Evolutionary conservation across 2,888 invertebrate species (phyloP).

Genomic region (Spisula solida): DNA sequence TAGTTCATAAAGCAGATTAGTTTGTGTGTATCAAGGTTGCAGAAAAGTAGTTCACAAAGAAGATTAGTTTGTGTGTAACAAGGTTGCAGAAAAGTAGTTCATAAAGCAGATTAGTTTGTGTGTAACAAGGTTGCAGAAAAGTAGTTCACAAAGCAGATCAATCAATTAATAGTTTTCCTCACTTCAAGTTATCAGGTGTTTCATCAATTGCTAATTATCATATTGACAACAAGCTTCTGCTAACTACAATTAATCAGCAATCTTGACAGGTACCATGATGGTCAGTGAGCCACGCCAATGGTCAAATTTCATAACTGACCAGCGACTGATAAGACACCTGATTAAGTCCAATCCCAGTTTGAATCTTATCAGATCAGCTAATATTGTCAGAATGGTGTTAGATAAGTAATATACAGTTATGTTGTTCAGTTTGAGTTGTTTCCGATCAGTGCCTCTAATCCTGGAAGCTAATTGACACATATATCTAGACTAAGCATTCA

Average conservation of each 20-base stretch:
- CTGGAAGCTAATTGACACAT: not conserved
- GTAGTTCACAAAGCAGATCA: not conserved
- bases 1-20: not conserved
- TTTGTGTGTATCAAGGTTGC: too few relatives aligned
- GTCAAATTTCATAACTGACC: conserved; percentile 56
- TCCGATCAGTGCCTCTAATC: not conserved
- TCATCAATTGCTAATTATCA: conserved; percentile 29
- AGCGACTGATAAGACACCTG: conserved; percentile 47
- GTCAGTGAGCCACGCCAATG: conserved; percentile 41
- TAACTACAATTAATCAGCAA: conserved; percentile 22
- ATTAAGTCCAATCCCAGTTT: conserved; percentile 30
- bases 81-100: too few relatives aligned
- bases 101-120: too few relatives aligned
- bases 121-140: not conserved
- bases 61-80: too few relatives aligned
- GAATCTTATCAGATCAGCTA: conserved; percentile 34
- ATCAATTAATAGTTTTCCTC: conserved; percentile 10
- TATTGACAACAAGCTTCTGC: conserved; percentile 1
- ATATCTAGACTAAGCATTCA: conserved; percentile 21
- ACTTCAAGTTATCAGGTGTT: conserved; percentile 9
- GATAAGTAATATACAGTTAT: conserved; percentile 31
- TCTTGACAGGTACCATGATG: conserved; percentile 36
- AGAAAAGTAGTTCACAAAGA: too few relatives aligned
- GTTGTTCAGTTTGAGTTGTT: not conserved
- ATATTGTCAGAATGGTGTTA: conserved; percentile 27